Evolutionary conservation across 2,113 vertebrate genomes (phyloP).

Genomic region (Monopterus albus): DNA sequence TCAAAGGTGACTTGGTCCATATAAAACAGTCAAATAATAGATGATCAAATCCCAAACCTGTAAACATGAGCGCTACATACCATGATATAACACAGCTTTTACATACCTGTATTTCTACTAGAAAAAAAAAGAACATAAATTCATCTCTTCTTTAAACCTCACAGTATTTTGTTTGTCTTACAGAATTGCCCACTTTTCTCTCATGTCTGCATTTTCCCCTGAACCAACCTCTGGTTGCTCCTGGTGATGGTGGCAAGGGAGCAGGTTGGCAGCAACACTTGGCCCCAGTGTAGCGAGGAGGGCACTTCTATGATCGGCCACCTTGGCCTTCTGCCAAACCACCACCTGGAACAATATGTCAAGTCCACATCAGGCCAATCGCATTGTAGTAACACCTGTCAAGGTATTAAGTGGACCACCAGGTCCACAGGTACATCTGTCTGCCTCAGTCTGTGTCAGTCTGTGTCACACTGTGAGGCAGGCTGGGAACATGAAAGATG

Average conservation of each 20-base stretch:
- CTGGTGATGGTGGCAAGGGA: constrained; percentile 85
- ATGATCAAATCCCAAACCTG: background rate
- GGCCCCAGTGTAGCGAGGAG: constrained; percentile 92
- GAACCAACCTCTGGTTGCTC: constrained; percentile 89
- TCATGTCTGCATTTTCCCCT: constrained; percentile 24
- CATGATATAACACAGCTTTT: too few species aligned
- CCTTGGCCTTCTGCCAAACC: constrained; percentile 94
- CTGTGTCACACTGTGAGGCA: too few species aligned
- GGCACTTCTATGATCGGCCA: constrained; percentile 90
- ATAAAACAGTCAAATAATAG: constrained; percentile 15
- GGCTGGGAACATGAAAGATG: background rate
- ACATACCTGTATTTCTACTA: background rate
- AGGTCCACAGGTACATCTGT: background rate
- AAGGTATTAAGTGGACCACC: constrained; percentile 19
- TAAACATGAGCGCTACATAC: background rate
- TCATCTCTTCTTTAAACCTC: background rate
- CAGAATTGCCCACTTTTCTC: too few species aligned
- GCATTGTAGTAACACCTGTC: constrained; percentile 61
- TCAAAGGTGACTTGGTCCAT: constrained; percentile 22
- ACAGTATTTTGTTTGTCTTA: too few species aligned
- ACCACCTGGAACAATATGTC: constrained; percentile 87
- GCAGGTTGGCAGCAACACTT: constrained; percentile 85
- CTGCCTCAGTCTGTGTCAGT: background rate
- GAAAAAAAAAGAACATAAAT: background rate
- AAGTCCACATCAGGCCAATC: constrained; percentile 32